Conservation (phyloP, 1,140 invertebrate species). For the Drosophila subpulchrella region DNA sequence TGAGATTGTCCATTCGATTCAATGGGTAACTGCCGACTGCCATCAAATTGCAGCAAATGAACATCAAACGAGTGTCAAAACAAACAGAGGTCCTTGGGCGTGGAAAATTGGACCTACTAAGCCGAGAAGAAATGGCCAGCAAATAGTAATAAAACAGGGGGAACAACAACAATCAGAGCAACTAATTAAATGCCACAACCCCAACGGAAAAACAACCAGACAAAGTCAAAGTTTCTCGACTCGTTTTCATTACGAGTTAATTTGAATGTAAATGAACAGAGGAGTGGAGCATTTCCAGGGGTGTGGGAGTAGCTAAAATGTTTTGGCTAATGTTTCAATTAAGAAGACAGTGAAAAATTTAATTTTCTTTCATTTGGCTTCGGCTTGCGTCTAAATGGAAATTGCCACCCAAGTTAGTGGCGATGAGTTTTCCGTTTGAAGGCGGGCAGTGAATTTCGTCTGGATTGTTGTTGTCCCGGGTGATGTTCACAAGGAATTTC, state of each 20-base stretch:
- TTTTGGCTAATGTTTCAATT: slow-evolving; percentile 84
- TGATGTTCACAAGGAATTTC: slow-evolving; percentile 80
- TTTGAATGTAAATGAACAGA: slow-evolving; percentile 84
- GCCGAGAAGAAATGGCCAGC: slow-evolving; percentile 64
- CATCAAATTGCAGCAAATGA: slow-evolving; percentile 45
- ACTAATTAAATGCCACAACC: slow-evolving; percentile 81
- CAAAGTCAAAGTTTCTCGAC: slow-evolving; percentile 65
- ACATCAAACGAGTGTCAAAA: slow-evolving; percentile 59
- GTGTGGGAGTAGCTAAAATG: slow-evolving; percentile 61
- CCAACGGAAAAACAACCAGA: slow-evolving; percentile 41
- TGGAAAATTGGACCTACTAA: slow-evolving; percentile 59
- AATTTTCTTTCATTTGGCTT: slow-evolving; percentile 80
- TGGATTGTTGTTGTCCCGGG: slow-evolving; percentile 68
- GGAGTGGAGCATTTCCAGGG: slow-evolving; percentile 1
- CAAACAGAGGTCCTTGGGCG: slow-evolving; percentile 54
- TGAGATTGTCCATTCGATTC: slow-evolving; percentile 28
- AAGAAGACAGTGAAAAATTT: slow-evolving; percentile 82
- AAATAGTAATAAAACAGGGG: slow-evolving; percentile 50
- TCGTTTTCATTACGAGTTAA: slow-evolving; percentile 84
- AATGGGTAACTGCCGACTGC: slow-evolving; percentile 12
- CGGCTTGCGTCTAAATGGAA: slow-evolving; percentile 52
- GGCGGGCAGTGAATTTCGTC: slow-evolving; percentile 38
- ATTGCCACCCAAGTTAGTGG: slow-evolving; percentile 61
- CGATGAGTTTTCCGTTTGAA: slow-evolving; percentile 33
- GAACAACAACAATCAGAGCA: slow-evolving; percentile 62